Evolutionary conservation across 2,888 invertebrate genomes (phyloP).

Genomic region (Cataglyphis altisquamis): DNA sequence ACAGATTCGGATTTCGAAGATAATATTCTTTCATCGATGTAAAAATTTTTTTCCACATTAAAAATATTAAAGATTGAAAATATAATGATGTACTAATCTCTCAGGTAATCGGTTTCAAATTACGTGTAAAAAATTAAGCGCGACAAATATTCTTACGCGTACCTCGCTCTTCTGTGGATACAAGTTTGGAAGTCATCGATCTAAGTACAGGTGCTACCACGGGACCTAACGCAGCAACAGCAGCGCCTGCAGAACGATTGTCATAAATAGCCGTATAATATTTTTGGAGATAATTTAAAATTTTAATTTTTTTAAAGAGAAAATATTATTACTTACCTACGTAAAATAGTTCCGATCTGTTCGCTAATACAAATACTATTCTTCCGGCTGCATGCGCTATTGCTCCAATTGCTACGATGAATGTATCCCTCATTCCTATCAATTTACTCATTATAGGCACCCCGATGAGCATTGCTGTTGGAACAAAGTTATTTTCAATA

Average conservation of each 20-base stretch:
- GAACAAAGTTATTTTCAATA: conserved; percentile 6
- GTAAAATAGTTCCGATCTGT: conserved; percentile 88
- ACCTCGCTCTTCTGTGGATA: conserved; percentile 91
- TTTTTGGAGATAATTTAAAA: not conserved
- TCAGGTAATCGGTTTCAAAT: not conserved
- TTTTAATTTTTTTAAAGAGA: not conserved
- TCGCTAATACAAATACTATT: conserved; percentile 90
- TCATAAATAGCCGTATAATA: not conserved
- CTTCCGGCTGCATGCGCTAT: conserved; percentile 90
- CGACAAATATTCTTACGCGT: conserved; percentile 38
- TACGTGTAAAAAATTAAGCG: not conserved
- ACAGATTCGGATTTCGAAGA: not conserved
- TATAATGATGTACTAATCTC: not conserved
- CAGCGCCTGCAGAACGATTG: conserved; percentile 88
- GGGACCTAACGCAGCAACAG: conserved; percentile 92
- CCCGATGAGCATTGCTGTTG: conserved; percentile 89
- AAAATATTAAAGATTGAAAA: not conserved
- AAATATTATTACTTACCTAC: conserved; percentile 84
- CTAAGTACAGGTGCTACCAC: conserved; percentile 92
- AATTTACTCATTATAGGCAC: conserved; percentile 91
- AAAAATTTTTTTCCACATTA: not conserved
- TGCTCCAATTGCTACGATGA: conserved; percentile 92
- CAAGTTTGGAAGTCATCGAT: conserved; percentile 93
- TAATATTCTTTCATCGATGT: not conserved
- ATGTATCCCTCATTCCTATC: conserved; percentile 90